Conservation (phyloP, 2,797 vertebrate species). For the Gobionotothen gibberifrons region DNA sequence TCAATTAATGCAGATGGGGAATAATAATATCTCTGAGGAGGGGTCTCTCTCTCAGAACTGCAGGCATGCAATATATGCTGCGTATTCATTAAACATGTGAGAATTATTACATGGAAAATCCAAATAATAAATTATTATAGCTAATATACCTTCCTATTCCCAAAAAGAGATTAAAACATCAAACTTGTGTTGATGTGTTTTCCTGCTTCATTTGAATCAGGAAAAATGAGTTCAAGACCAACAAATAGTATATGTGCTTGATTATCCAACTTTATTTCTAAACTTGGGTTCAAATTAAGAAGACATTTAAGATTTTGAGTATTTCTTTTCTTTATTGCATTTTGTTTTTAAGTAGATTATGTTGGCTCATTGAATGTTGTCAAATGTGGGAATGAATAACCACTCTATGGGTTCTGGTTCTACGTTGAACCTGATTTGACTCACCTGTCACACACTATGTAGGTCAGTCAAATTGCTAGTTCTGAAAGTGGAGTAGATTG, state of each 20-base stretch:
- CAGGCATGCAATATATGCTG: too few species aligned
- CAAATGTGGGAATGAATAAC: background rate
- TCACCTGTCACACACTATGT: background rate
- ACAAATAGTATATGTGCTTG: constrained; percentile 7
- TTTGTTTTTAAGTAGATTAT: too few species aligned
- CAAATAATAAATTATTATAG: background rate
- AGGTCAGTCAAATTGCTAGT: background rate
- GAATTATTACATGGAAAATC: too few species aligned
- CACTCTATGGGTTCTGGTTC: background rate
- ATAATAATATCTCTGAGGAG: too few species aligned
- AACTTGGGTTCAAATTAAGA: background rate
- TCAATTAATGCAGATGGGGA: background rate
- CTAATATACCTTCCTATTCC: constrained; percentile 26
- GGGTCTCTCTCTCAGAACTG: too few species aligned
- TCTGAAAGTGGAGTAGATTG: background rate
- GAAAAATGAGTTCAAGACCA: background rate
- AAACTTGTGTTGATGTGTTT: constrained; percentile 15
- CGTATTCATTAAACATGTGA: too few species aligned
- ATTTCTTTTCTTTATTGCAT: background rate
- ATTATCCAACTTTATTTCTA: background rate
- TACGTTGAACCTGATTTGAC: background rate
- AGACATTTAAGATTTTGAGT: background rate
- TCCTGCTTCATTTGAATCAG: background rate
- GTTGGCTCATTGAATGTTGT: background rate
- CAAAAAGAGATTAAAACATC: constrained; percentile 12